Percentiles rank a stretch among this genome's conserved stretches.
Evolutionary conservation across 2,113 vertebrate genomes (phyloP).

Genomic region (Serranochromis macrocephalus): DNA sequence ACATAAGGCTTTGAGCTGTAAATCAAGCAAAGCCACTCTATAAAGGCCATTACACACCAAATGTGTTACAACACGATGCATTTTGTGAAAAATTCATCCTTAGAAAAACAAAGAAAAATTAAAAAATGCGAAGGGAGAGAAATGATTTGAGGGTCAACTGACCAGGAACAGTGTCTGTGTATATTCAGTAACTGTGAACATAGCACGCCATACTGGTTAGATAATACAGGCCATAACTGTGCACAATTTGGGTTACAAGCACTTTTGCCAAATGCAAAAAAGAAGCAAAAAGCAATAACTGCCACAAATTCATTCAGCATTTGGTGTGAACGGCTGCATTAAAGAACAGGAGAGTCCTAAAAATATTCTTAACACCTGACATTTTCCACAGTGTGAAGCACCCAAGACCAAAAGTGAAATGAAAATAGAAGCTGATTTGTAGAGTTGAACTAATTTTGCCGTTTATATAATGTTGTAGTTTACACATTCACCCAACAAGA

Average conservation of each 20-base stretch:
- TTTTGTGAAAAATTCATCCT: neutral
- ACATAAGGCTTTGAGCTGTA: neutral
- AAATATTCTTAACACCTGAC: neutral
- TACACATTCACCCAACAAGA: neutral
- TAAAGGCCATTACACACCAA: neutral
- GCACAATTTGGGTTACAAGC: neutral
- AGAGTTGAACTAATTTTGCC: neutral
- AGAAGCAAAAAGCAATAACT: accelerated
- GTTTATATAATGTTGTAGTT: neutral
- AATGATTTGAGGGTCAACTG: neutral
- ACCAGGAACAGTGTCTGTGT: neutral
- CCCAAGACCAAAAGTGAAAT: neutral
- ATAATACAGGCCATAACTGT: neutral
- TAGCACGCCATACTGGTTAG: too few relatives aligned
- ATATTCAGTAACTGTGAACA: neutral
- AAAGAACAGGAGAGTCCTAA: neutral
- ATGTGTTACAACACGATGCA: accelerated
- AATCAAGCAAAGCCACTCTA: neutral
- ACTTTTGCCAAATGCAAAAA: neutral
- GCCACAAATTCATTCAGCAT: neutral
- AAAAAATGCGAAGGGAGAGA: neutral
- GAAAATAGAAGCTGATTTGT: neutral
- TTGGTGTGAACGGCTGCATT: neutral
- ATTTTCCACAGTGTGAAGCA: neutral
- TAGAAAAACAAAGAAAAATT: accelerated